Evolutionary conservation across 1,140 invertebrate species (phyloP), one percentile per base, ranked within the genome.

Genomic region (Lutraria rhynchaena): DNA sequence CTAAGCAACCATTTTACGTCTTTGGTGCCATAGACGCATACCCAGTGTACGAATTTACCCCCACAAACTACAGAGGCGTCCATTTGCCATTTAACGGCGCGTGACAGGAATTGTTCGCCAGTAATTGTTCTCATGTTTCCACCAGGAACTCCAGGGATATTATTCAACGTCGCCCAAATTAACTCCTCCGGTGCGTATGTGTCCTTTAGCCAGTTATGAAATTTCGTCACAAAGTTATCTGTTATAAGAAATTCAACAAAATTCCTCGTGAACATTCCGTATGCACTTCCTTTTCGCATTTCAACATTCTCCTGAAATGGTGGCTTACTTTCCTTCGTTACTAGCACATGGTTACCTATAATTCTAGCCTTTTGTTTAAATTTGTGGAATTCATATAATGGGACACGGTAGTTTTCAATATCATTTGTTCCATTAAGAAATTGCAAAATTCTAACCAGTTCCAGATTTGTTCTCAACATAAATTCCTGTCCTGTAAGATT

Each of bases 401-500:
- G 60, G 5, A 67, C 5, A 1, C 22, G 61, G 22, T 65, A 67
- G 22, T 61, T 77, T 77, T 77, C 75, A 17, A 91, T 86, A 63
- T 89, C 86, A 82, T 89, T 91, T 11, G 86, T 81, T 4, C 88
- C 89, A 29, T 87, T 81, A 4, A 88, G 71, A 22, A 57, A 55
- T 53, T 86, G 80, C 19, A 90, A 70, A 41, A 89, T 88, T 74
- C 80, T 71, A 0, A 89, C 86, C 17, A 90, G 83, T 85, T 91
- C 89, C 13, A 85, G 58, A 60, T 91, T 91, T 44, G 90, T 89
- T 44, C 77, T 87, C 9, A 91, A 65, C 22, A 89, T 89, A 51
- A 91, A 90, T 71, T 91, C 89, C 55, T 89, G 88, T 1, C 89
- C 89, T 1, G 90, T 82, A 27, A 90, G 61, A 73, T 91, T 91